phyloP scores from a whole-genome alignment of 2,113 vertebrate genomes.

The Mesocricetus auratus region DNA sequence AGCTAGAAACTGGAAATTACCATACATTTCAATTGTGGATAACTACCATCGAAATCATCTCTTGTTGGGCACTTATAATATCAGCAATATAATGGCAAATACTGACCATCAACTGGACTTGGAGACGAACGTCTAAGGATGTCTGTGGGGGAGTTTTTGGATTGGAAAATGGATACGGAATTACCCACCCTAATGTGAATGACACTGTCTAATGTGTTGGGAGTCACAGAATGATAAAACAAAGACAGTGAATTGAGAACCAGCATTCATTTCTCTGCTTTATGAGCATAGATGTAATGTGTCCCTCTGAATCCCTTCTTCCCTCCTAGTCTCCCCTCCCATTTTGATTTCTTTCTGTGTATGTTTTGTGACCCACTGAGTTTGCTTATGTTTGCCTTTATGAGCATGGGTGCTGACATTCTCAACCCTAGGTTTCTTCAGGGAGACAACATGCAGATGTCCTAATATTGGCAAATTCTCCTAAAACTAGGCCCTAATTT shows the following conservation, averaged over 20 bases:
- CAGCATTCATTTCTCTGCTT: not conserved
- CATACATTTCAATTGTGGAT: not conserved
- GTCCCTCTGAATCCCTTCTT: not conserved
- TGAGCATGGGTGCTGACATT: not conserved
- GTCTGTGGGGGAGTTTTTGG: not conserved
- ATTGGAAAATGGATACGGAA: not conserved
- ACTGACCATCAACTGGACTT: not conserved
- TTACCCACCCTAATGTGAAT: not conserved
- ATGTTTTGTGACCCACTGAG: not conserved
- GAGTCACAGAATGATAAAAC: not conserved
- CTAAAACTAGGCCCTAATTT: not conserved
- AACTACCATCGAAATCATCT: not conserved
- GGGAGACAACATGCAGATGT: not conserved
- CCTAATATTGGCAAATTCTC: not conserved
- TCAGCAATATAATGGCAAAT: not conserved
- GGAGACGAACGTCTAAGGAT: not conserved
- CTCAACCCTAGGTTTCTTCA: not conserved
- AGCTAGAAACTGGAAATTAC: not conserved
- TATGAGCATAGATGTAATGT: not conserved
- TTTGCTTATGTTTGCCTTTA: not conserved
- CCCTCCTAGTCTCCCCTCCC: not conserved
- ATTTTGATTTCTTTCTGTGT: not conserved
- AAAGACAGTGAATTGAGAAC: not conserved
- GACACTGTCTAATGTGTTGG: not conserved
- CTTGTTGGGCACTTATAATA: not conserved